A percentile compares a stretch with the other conserved stretches of the same genome.
Conservation (phyloP, 1,140 invertebrate species). For the Glossosoma conforme region DNA sequence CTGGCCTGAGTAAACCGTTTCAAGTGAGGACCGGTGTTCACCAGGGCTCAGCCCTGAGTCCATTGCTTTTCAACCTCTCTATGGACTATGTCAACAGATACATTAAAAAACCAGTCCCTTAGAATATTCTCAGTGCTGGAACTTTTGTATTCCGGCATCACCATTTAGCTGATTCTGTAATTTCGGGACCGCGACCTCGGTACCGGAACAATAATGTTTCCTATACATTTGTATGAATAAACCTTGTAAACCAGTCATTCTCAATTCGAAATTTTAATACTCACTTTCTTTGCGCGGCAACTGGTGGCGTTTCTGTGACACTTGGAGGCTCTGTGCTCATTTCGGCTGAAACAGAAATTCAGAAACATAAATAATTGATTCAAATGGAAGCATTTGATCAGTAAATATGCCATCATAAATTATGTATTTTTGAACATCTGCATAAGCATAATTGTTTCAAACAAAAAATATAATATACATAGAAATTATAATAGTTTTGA, state of each 20-base stretch:
- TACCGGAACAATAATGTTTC: no score
- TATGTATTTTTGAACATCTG: not conserved
- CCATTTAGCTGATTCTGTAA: no score
- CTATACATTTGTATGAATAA: not conserved
- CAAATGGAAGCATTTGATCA: not conserved
- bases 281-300: conserved; percentile 28
- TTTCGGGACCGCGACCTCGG: no score
- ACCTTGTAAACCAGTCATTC: not conserved
- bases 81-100: no score
- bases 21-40: no score
- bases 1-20: not conserved
- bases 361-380: not conserved
- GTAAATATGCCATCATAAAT: no score
- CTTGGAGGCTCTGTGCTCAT: conserved; percentile 14
- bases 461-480: not conserved
- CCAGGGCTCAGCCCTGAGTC: no score
- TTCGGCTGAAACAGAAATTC: conserved; percentile 18
- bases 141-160: no score
- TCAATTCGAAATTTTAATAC: not conserved
- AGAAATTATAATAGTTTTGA: not conserved
- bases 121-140: no score
- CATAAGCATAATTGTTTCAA: not conserved
- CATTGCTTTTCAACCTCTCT: no score
- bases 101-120: not conserved
- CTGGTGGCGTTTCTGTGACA: conserved; percentile 18